Base-by-base conservation (phyloP, 2,888 invertebrate species). In the Latrodectus elegans region DNA sequence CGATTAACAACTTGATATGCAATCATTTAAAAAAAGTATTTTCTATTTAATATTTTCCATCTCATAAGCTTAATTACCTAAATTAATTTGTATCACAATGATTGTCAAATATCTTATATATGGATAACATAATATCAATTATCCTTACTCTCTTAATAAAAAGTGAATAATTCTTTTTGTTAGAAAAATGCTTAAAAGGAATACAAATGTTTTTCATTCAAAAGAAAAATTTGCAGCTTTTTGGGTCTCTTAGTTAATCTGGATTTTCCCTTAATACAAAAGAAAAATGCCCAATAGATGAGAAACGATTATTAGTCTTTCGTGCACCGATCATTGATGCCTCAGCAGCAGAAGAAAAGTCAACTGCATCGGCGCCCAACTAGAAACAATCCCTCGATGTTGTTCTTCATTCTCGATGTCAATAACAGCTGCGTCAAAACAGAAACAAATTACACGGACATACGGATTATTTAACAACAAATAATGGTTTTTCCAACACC, bases 391-490 rank as follows among this genome's bases (percentile, higher is more conserved):
- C 14, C 38, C 17, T n/a, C 52, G 26, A 26, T 26, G 38, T 53
- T 70, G 10, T 68, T 67, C 14, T 70, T 78, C 38, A 52, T 38
- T 26, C 8, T 38, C 68, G 38, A n/a, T 75, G 82, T 70, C 82
- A 82, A 82, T 82, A 82, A 75, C 82, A 82, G 82, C 75, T 82
- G 82, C 70, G 55, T 17, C 73, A 74, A 51, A 67, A 82, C 75
- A 67, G 75, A 75, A 82, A 82, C 82, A 82, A 82, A 82, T 82
- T 82, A 82, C 82, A 75, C 12, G 22, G 75, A n/a, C 68, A 65
- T 60, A 55, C 55, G 70, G 82, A 82, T 82, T 82, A 82, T 75
- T 82, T 82, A 82, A 75, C 75, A 82, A 82, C 67, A 70, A 82
- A 75, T 82, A 82, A 82, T 82, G 68, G 75, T 75, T 82, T 75